A percentile compares a stretch with the other conserved stretches of the same genome.
Evolutionary conservation across 2,113 vertebrate genomes (phyloP).

Genomic region (Eudyptes chrysolophus): DNA sequence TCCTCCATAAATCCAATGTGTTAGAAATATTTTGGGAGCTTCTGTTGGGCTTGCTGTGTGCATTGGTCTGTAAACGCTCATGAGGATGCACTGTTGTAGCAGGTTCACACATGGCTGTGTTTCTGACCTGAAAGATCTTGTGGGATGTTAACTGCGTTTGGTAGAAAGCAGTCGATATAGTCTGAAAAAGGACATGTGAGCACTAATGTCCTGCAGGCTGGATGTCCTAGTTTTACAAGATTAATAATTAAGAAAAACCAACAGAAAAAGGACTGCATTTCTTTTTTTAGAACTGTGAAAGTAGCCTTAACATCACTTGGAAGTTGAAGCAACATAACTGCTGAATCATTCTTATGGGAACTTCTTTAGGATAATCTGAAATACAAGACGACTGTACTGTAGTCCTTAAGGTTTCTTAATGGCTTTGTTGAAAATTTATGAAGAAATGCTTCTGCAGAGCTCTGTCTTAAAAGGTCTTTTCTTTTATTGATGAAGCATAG

Average conservation of each 20-base stretch:
- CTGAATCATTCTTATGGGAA: conserved; percentile 3
- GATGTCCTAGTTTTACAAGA: background rate
- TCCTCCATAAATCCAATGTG: background rate
- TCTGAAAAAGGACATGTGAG: background rate
- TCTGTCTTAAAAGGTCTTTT: background rate
- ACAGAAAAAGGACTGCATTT: background rate
- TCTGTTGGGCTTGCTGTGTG: background rate
- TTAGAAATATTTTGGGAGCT: background rate
- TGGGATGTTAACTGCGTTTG: background rate
- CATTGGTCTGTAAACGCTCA: background rate
- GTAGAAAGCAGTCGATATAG: background rate
- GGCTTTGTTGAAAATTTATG: background rate
- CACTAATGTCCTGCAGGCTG: background rate
- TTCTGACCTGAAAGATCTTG: background rate
- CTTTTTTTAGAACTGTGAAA: background rate
- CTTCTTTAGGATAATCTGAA: background rate
- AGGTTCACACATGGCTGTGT: background rate
- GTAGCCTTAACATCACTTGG: background rate
- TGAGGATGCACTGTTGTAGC: background rate
- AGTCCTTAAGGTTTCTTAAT: background rate
- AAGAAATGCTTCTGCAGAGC: background rate
- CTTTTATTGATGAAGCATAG: background rate
- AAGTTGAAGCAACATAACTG: background rate
- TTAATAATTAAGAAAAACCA: background rate
- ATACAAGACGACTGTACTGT: background rate